phyloP scores from a whole-genome alignment of 35 echinoderm and acorn worm species.

The Ophioderma brevispina region DNA sequence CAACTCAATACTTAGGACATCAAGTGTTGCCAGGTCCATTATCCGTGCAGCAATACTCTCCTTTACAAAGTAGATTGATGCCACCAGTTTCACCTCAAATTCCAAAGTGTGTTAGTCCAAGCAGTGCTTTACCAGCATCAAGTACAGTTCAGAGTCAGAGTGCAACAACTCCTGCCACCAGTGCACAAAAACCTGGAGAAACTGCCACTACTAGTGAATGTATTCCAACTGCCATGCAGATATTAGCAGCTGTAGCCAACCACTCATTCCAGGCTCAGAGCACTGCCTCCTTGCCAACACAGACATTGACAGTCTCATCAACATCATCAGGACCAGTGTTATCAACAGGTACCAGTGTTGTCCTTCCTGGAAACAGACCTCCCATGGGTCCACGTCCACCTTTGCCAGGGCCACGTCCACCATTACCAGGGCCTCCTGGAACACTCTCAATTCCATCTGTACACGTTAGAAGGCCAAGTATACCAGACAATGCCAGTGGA shows the following conservation, averaged over 20 bases:
- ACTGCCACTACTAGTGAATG: not conserved
- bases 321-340: not conserved
- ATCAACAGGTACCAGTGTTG: not conserved
- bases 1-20: not conserved
- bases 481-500: not conserved
- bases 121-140: not conserved
- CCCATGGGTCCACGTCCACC: not conserved
- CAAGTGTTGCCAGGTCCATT: not conserved
- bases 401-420: not conserved
- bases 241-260: conserved; percentile 32
- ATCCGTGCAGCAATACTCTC: not conserved
- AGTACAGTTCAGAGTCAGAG: not conserved
- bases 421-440: not conserved
- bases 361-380: not conserved
- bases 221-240: conserved; percentile 30
- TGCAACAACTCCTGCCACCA: not conserved
- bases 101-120: not conserved
- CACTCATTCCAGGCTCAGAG: conserved; percentile 11
- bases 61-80: not conserved
- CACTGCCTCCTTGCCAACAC: not conserved
- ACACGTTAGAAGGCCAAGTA: not conserved
- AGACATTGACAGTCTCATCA: not conserved
- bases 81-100: not conserved
- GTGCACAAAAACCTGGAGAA: not conserved
- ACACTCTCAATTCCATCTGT: not conserved